Evolutionary conservation across 2,797 vertebrate species (phyloP), one percentile per base, ranked within the genome.

Genomic region (Pelodytes ibericus): DNA sequence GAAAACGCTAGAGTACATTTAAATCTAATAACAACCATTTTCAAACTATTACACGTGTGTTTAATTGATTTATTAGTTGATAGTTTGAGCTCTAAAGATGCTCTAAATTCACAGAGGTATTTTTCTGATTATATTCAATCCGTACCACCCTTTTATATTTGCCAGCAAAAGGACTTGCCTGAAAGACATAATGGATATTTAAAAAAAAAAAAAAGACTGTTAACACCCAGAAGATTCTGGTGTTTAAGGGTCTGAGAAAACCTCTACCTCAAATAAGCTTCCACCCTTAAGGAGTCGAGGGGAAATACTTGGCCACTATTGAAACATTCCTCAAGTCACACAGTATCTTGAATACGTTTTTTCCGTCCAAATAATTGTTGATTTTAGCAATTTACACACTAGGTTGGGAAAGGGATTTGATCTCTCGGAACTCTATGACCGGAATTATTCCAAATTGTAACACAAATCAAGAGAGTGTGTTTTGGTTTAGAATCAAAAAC

Each of bases 311-410:
- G 76, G 76, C 57, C 57, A 68, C 60, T 73, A 62, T n/a, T 22
- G 70, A 67, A 68, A 60, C 76, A 79, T 79, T 79, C 76, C 76
- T 68, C 47, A 73, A 73, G 69, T 79, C 70, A 78, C 75, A 68
- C 53, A 61, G 70, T 79, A 79, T 73, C 30, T 79, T 30, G 31
- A 61, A 79, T 36, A 53, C 53, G n/a, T n/a, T 68, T 11, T 73
- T 73, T 60, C 26, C 47, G 56, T 73, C 63, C 71, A 62, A 39
- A 68, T 41, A 72, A 61, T 56, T 79, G 64, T 72, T 79, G 70
- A 79, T 47, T 73, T 67, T 72, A 79, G 76, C 56, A 56, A 53
- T 56, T 72, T 64, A 31, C 71, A 79, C 63, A 68, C 69, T 41
- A 29, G 41, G 62, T 56, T 67, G 69, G 61, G 41, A 78, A 72